Conservation (phyloP, 2,888 invertebrate genomes). For the Drosophila nigritarsus region DNA sequence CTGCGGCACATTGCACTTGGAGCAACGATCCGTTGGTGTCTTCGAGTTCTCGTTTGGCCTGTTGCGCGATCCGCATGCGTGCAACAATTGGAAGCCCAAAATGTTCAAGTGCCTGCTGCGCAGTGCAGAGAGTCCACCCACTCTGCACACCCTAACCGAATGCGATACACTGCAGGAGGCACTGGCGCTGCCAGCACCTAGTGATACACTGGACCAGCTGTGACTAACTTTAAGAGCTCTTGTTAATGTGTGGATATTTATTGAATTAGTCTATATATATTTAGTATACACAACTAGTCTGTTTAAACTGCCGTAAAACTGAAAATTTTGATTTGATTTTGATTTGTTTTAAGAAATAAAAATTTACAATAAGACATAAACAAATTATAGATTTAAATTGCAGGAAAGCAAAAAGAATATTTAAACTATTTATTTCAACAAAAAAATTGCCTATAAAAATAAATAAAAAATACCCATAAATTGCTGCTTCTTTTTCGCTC, state of each 20-base stretch:
- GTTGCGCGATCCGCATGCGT: constrained; percentile 87
- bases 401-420: not conserved
- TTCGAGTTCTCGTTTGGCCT: constrained; percentile 89
- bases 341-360: not conserved
- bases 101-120: constrained; percentile 86
- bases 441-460: not conserved
- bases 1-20: constrained; percentile 88
- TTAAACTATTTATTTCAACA: not conserved
- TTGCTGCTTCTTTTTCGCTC: not conserved
- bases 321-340: not conserved
- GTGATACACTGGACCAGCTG: constrained; percentile 60
- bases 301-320: constrained; percentile 1
- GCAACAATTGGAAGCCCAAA: constrained; percentile 90
- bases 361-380: not conserved
- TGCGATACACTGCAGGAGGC: constrained; percentile 74
- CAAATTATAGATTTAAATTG: not conserved
- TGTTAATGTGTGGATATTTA: constrained; percentile 36
- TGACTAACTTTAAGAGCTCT: constrained; percentile 18
- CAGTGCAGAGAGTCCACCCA: constrained; percentile 73
- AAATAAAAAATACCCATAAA: not conserved
- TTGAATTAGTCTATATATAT: constrained; percentile 13
- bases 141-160: constrained; percentile 62
- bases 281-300: constrained; percentile 19
- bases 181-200: constrained; percentile 72
- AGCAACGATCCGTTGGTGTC: constrained; percentile 86